Conservation (phyloP, 2,113 vertebrate species). For the Neotragus moschatus region DNA sequence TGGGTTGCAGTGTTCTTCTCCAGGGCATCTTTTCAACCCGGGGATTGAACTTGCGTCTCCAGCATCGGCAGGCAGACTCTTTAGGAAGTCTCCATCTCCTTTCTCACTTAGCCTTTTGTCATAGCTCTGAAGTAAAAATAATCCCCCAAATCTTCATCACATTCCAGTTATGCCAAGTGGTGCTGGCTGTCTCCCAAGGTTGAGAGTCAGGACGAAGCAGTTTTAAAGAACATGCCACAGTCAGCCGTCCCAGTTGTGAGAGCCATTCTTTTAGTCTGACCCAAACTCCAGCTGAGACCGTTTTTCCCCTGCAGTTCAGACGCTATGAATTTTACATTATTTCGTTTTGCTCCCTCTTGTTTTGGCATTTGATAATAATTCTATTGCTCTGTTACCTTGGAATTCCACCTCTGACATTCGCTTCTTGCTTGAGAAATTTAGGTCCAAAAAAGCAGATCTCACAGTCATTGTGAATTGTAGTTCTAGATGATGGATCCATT, state of each 20-base stretch:
- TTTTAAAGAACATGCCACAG: not conserved
- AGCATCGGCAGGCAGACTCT: not conserved
- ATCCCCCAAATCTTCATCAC: not conserved
- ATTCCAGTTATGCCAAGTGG: not conserved
- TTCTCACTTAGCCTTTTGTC: not conserved
- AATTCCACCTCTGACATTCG: not conserved
- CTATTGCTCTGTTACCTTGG: not conserved
- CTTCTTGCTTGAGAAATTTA: not conserved
- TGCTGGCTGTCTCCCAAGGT: not conserved
- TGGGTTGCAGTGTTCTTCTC: not conserved
- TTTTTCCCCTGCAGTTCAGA: not conserved
- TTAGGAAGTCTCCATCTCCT: not conserved
- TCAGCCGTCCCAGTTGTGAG: not conserved
- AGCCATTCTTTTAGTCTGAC: not conserved
- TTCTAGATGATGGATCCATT: not conserved
- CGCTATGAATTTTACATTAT: not conserved
- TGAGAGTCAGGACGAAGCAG: not conserved
- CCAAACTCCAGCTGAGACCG: not conserved
- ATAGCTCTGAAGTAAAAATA: not conserved
- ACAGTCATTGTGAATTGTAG: not conserved
- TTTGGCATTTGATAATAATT: not conserved
- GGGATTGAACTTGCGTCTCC: not conserved
- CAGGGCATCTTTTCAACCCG: not conserved
- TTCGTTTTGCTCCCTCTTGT: not conserved
- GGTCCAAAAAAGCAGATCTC: not conserved